Conservation (phyloP, 2,113 vertebrate species). For the Catharus fuscescens region DNA sequence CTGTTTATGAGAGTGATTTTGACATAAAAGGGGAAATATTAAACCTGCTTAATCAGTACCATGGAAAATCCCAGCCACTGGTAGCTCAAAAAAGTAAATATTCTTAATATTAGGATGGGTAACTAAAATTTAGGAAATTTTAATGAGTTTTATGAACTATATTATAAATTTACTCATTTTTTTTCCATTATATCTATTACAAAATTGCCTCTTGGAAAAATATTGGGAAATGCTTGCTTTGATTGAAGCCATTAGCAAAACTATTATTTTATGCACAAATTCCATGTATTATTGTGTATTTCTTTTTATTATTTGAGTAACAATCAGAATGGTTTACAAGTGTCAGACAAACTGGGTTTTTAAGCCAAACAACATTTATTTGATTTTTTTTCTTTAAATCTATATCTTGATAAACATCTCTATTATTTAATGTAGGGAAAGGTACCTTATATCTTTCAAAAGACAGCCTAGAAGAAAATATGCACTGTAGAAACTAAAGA, state of each 20-base stretch:
- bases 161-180: background rate
- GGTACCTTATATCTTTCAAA: background rate
- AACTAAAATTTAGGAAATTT: background rate
- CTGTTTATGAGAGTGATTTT: background rate
- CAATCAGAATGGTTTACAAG: background rate
- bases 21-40: background rate
- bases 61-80: background rate
- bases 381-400: background rate
- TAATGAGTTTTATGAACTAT: background rate
- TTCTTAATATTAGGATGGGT: background rate
- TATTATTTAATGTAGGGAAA: background rate
- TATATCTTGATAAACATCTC: background rate
- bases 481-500: background rate
- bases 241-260: background rate
- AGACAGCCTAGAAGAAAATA: background rate
- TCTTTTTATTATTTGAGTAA: background rate
- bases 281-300: background rate
- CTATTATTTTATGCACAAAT: background rate
- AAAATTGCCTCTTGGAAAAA: background rate
- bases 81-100: background rate
- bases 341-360: background rate
- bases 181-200: background rate
- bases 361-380: background rate
- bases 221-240: background rate
- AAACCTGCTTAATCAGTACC: background rate